Percentiles rank a stretch among this genome's conserved stretches.
Conservation (phyloP, 2,888 invertebrate genomes). For the Hirudinaria manillensis region DNA sequence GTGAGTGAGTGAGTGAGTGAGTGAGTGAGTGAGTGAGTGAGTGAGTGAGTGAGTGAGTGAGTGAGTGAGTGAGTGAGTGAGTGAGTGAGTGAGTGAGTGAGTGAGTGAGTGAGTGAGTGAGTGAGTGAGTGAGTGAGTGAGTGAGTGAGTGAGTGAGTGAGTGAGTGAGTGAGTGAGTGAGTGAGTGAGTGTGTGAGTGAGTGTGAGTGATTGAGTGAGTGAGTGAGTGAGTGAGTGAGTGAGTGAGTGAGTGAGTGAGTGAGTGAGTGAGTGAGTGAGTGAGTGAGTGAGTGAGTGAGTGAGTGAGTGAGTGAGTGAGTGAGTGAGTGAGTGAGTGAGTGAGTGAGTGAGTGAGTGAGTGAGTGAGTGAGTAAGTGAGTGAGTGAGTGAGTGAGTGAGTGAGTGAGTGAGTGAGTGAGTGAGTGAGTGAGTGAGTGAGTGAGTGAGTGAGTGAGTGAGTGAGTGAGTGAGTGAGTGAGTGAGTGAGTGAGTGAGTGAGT, state of each 20-base stretch:
- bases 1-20: conserved; percentile 27
- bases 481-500: not conserved
- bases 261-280: not conserved
- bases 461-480: conserved; percentile 14
- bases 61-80: conserved; percentile 30
- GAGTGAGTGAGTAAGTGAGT: not conserved
- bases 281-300: not conserved
- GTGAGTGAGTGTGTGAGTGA: conserved; percentile 7
- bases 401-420: conserved; percentile 7
- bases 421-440: not conserved
- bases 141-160: conserved; percentile 30
- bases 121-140: conserved; percentile 30
- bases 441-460: conserved; percentile 10
- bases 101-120: conserved; percentile 28
- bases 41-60: conserved; percentile 29
- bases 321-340: not conserved
- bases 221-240: conserved; percentile 9
- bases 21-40: conserved; percentile 30
- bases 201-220: conserved; percentile 17
- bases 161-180: conserved; percentile 27
- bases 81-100: conserved; percentile 33
- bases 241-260: conserved; percentile 16
- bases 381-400: not conserved
- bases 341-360: not conserved
- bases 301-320: not conserved